Percentiles rank a stretch among this genome's conserved stretches.
These are phyloP conservation scores for Bombylius discolor DNA, from an alignment of 2,888 invertebrate genomes.

Conservation along the genomic window DNA sequence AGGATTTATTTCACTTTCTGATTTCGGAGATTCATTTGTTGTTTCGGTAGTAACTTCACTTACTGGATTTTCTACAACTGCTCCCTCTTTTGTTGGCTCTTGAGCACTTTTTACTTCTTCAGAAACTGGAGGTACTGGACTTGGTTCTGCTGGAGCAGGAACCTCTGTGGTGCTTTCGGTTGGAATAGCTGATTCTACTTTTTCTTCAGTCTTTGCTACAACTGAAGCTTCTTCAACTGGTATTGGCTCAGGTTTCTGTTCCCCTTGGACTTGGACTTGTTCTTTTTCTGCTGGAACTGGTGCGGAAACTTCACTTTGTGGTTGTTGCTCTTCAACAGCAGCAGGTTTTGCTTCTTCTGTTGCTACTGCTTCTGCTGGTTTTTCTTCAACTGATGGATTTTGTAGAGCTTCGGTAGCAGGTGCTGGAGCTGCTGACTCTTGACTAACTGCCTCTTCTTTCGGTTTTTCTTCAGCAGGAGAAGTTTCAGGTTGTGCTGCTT, in stretches of 20 bases:
- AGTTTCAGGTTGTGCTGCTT: not conserved
- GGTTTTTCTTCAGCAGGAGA: not conserved
- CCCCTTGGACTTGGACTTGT: not conserved
- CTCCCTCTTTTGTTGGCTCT: not conserved
- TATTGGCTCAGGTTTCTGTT: not conserved
- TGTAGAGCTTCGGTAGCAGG: conserved; percentile 3
- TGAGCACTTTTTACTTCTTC: not conserved
- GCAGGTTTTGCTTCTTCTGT: not conserved
- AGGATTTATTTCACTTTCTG: conserved; percentile 6
- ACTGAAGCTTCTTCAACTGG: not conserved
- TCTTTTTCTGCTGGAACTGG: not conserved
- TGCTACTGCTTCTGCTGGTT: not conserved
- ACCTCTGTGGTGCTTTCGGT: not conserved
- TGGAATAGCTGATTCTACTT: not conserved
- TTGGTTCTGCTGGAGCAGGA: not conserved
- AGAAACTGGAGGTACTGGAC: not conserved
- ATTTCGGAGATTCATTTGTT: not conserved
- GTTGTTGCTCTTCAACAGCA: not conserved
- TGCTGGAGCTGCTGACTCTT: not conserved
- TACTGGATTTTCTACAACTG: not conserved
- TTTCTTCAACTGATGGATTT: not conserved
- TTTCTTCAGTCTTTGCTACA: not conserved
- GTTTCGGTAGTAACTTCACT: too few species aligned
- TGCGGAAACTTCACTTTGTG: not conserved
- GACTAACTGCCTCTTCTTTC: not conserved